Evolutionary conservation across 2,888 invertebrate species (phyloP).

Genomic region (Resseliella maxima): DNA sequence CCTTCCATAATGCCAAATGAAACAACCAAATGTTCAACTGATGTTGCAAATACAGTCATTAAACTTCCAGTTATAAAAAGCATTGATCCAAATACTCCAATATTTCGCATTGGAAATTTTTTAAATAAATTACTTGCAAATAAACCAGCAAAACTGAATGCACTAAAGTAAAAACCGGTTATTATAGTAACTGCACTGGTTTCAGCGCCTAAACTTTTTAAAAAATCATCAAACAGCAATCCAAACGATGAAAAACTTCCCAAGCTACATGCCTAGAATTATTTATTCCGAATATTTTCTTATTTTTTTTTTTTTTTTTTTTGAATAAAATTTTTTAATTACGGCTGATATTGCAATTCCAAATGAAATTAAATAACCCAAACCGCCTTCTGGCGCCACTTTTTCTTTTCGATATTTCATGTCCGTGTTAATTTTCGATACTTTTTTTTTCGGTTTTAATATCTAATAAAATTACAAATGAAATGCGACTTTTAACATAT

Average conservation of each 20-base stretch:
- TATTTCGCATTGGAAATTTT: constrained; percentile 74
- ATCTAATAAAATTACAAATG: too few species aligned
- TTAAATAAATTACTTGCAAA: constrained; percentile 75
- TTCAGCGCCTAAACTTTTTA: constrained; percentile 74
- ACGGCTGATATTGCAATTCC: constrained; percentile 81
- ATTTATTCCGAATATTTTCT: background rate
- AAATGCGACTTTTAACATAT: too few species aligned
- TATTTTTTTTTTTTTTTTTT: constrained; percentile 64
- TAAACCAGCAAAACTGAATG: constrained; percentile 67
- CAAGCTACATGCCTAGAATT: constrained; percentile 73
- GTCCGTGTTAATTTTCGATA: too few species aligned
- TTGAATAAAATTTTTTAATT: constrained; percentile 59
- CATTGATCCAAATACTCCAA: constrained; percentile 75
- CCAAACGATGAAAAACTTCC: constrained; percentile 78
- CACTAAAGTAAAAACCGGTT: constrained; percentile 74
- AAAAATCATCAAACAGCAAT: constrained; percentile 77
- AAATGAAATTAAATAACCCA: constrained; percentile 81
- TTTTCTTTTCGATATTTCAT: constrained; percentile 64
- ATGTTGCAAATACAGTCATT: constrained; percentile 73
- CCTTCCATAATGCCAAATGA: constrained; percentile 76
- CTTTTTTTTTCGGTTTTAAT: too few species aligned
- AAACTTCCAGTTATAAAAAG: constrained; percentile 74
- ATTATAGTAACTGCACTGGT: constrained; percentile 78
- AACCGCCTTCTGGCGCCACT: constrained; percentile 79
- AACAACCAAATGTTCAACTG: constrained; percentile 73